Evolutionary conservation across 1,140 invertebrate species (phyloP), one percentile per base, ranked within the genome.

Genomic region (Brachionus manjavacas): DNA sequence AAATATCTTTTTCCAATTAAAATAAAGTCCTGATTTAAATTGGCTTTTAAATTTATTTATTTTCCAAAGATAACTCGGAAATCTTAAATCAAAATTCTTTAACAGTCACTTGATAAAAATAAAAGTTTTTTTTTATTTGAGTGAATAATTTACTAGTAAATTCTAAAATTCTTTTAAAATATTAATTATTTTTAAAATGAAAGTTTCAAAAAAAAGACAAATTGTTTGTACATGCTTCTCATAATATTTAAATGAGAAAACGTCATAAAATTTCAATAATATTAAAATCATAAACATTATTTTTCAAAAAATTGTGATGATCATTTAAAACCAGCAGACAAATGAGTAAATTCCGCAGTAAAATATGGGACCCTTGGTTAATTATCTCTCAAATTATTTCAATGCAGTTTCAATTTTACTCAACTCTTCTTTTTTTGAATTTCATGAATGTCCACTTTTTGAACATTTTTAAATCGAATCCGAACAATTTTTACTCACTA

Each of bases 271-370:
- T 49, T 14, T 25, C n/a, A n/a, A n/a, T n/a, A n/a, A n/a, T 76
- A 35, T 74, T 16, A 28, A n/a, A 8, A 43, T 49, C 11, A 49
- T 49, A 76, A 52, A 14, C n/a, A 14, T 49, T 20, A 35, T 25
- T 9, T 14, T 25, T 76, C 9, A 52, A 49, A 49, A 49, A 25
- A 49, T 25, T 16, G 3, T 16, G 46, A 60, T 60, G 52, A 60
- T 60, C 52, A 60, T 7, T 25, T 23, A 9, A 60, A 60, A 25
- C 25, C 25, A 9, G n/a, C 20, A 43, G 16, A 74, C 20, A 76
- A 49, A 81, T 81, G 79, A 81, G 52, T 25, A 81, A 68, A 43
- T 81, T 81, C 31, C 52, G 79, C n/a, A 81, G 64, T 64, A 60
- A 81, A 64, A 46, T 68, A 60, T 81, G 79, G 79, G 79, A 81